Evolutionary conservation across 2,888 invertebrate genomes (phyloP), one percentile per base, ranked within the genome.

Genomic region (Gryllus longicercus): DNA sequence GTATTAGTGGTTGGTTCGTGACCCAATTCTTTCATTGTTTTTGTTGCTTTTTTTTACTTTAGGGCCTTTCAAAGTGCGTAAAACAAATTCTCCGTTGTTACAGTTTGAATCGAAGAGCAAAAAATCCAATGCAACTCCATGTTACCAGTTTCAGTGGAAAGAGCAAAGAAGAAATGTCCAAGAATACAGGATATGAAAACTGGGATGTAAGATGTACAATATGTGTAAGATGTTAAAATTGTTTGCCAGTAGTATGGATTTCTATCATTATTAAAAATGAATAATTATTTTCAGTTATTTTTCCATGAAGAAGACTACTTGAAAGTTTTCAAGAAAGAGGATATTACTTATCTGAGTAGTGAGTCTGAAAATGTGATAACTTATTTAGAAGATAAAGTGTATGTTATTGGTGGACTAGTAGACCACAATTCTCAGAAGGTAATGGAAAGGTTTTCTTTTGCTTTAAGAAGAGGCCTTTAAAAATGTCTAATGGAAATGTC

Each of bases 401-500:
- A 99, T 85, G 92, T 99, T 78, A 98, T 99, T 86, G 99, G 99
- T 75, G 99, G 98, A 50, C 88, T 99, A 76, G 97, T 99, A 0
- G 99, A 99, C 88, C 99, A 99, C 86, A 99, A 99, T 88, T 91
- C 94, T 84, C 94, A 97, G 84, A 99, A 98, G 90, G 95, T 92
- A 86, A 84, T 8, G 2, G 18, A 14, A 63, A 63, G 4, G 16
- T 63, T 63, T 63, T 63, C 14, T 63, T 11, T 38, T 5, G 38
- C 38, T 38, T 38, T 38, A 38, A 38, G 1, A 38, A 8, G 38
- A 38, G 5, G 25, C 25, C 14, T 76, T 2, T 38, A 8, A 77
- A 25, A 38, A 25, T 8, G 50, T 50, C 77, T 81, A 75, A n/a
- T n/a, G n/a, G n/a, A n/a, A n/a, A n/a, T n/a, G n/a, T n/a, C n/a